phyloP scores from a whole-genome alignment of 2,888 invertebrate species.

The Synanthedon andrenaeformis region DNA sequence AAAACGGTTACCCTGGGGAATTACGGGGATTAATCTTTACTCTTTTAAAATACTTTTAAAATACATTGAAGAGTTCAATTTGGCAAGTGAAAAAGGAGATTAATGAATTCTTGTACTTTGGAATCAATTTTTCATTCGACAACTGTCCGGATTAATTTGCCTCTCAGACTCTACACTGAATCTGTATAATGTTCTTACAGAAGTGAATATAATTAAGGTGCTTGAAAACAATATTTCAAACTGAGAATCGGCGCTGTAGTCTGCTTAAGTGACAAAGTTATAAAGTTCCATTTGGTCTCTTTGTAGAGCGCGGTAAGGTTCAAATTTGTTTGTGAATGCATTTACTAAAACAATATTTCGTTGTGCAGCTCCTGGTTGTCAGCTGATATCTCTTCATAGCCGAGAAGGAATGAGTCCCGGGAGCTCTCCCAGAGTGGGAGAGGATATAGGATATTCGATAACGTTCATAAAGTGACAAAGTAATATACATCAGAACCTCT shows the following conservation, averaged over 20 bases:
- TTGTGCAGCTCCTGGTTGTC: slow-evolving; percentile 5
- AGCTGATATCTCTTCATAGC: slow-evolving; percentile 13
- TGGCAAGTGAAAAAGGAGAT: too few species aligned
- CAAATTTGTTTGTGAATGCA: not conserved
- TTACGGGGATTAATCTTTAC: too few species aligned
- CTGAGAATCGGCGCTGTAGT: slow-evolving; percentile 15
- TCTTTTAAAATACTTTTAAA: too few species aligned
- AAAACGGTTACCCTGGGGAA: too few species aligned
- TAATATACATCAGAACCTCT: too few species aligned
- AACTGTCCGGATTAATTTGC: too few species aligned
- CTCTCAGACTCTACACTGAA: not conserved
- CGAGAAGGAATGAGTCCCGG: slow-evolving; percentile 14
- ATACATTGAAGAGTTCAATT: too few species aligned
- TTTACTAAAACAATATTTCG: slow-evolving; percentile 3
- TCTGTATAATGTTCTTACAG: not conserved
- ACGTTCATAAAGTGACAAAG: slow-evolving; percentile 12
- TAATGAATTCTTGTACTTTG: too few species aligned
- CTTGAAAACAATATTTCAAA: slow-evolving; percentile 11
- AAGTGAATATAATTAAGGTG: not conserved
- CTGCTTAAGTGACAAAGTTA: not conserved
- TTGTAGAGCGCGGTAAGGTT: slow-evolving; percentile 1
- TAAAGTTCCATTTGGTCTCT: not conserved
- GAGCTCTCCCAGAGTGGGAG: slow-evolving; percentile 4
- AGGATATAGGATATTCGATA: slow-evolving; percentile 19
- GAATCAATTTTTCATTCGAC: too few species aligned